Evolutionary conservation across 2,113 vertebrate species (phyloP), one percentile per base, ranked within the genome.

Genomic region (Thinocorus orbignyianus): DNA sequence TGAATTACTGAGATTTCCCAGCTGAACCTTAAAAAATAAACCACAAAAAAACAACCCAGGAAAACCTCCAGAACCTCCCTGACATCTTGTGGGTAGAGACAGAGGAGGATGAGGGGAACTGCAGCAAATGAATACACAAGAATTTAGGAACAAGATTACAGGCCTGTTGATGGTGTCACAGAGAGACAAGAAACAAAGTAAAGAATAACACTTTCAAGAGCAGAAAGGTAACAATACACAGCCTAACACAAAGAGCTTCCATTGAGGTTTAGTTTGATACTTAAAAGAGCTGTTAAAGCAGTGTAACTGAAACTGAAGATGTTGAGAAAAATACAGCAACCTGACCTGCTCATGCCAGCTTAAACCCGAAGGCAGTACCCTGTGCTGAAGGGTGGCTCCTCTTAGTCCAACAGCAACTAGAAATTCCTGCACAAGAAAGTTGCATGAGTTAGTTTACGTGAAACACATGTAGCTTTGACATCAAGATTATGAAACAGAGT

Each of bases 311-410:
- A 85, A 78, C 0, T 51, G 30, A 95, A 60, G 35, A 15, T 13
- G 18, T 6, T 6, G 10, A 71, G n/a, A 25, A 58, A 70, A n/a
- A 22, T 41, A 28, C 23, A 81, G 48, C 35, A 89, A 71, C 35
- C 95, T 94, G 58, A 99, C 99, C 99, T 99, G 99, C 65, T 99
- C 99, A 13, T 99, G 99, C 99, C 99, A 99, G 92, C 99, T 99
- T 93, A 99, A 97, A 64, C 98, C 98, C 12, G 98, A 97, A 46
- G 98, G 98, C 73, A 99, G 98, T 33, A 99, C 98, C 92, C 98
- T 97, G 94, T 99, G 99, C 97, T 99, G 99, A 16, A 99, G 98
- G 16, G 99, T 99, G 51, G 99, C 99, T 92, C 99, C 99, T 97
- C 98, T 98, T 37, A 99, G 97, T 68, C 99, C 99, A 76, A 99